These are phyloP conservation scores for Oenanthe oenanthe DNA, from an alignment of 2,113 vertebrate species.

Conservation along the genomic window DNA sequence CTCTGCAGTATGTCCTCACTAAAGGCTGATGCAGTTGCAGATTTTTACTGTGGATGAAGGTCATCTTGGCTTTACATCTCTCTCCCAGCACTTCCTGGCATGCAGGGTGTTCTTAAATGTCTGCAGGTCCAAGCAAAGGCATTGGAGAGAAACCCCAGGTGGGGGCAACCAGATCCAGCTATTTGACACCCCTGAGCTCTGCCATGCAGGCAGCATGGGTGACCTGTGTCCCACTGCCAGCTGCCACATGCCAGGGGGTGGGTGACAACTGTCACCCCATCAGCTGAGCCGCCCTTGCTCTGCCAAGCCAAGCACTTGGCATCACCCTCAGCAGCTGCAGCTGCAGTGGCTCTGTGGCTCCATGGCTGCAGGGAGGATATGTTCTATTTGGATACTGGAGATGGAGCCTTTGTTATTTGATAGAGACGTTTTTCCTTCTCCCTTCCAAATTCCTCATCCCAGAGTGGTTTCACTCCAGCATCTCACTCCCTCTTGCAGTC, in stretches of 20 bases:
- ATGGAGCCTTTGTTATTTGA: neutral
- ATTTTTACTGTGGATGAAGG: neutral
- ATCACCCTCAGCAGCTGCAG: neutral
- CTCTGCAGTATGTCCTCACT: neutral
- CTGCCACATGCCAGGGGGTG: fast-evolving
- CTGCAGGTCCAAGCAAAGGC: neutral
- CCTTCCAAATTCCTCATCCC: neutral
- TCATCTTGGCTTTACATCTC: neutral
- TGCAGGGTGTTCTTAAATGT: neutral
- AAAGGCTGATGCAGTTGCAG: neutral
- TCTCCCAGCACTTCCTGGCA: fast-evolving
- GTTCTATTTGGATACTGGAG: neutral
- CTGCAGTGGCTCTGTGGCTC: neutral
- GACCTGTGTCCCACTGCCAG: neutral
- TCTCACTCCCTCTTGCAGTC: neutral
- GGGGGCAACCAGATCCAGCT: neutral
- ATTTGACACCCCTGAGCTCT: neutral
- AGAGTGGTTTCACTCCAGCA: neutral
- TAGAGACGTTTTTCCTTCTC: neutral
- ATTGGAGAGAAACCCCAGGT: neutral
- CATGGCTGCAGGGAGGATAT: neutral
- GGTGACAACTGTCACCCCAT: neutral
- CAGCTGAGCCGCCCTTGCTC: neutral
- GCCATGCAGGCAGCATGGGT: fast-evolving
- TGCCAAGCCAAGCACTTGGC: neutral